Percentiles rank a stretch among this genome's conserved stretches.
These are phyloP conservation scores for Crocuta crocuta DNA, from an alignment of 2,113 vertebrate species.

Conservation along the genomic window DNA sequence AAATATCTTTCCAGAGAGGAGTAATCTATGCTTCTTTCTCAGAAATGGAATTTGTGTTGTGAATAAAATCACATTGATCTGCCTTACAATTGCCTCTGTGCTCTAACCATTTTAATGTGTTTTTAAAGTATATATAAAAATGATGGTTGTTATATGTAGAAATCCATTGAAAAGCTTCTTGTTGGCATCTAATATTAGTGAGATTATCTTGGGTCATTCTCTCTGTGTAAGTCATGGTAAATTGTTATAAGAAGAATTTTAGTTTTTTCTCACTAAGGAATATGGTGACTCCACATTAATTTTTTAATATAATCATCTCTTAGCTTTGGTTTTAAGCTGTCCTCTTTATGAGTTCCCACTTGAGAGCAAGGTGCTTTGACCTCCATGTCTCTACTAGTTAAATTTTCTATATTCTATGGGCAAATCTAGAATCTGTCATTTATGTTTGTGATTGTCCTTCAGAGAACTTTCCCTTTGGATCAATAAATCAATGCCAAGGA, in stretches of 20 bases:
- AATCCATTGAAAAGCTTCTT: conserved; percentile 84
- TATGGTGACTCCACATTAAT: conserved; percentile 72
- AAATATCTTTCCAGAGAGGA: conserved; percentile 88
- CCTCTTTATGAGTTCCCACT: conserved; percentile 80
- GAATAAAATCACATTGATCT: conserved; percentile 87
- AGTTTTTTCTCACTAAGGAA: conserved; percentile 80
- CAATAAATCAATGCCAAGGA: conserved; percentile 81
- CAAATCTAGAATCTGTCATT: conserved; percentile 74
- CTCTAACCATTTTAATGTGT: conserved; percentile 86
- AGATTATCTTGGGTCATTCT: conserved; percentile 77
- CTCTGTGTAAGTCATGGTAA: conserved; percentile 76
- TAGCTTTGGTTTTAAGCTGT: conserved; percentile 78
- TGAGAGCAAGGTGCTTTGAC: conserved; percentile 74
- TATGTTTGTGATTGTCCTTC: conserved; percentile 84
- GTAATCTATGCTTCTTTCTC: conserved; percentile 87
- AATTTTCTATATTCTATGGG: conserved; percentile 78
- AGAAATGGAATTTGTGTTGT: conserved; percentile 87
- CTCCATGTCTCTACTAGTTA: conserved; percentile 76
- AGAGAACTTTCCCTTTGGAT: conserved; percentile 81
- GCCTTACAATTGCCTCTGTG: conserved; percentile 87
- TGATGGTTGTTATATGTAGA: conserved; percentile 79
- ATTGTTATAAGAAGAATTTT: conserved; percentile 79
- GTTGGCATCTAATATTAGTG: conserved; percentile 81
- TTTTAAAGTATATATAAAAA: conserved; percentile 83
- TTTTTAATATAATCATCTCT: conserved; percentile 73